Conservation (phyloP, 2,888 invertebrate genomes). For the Platycnemis pennipes region DNA sequence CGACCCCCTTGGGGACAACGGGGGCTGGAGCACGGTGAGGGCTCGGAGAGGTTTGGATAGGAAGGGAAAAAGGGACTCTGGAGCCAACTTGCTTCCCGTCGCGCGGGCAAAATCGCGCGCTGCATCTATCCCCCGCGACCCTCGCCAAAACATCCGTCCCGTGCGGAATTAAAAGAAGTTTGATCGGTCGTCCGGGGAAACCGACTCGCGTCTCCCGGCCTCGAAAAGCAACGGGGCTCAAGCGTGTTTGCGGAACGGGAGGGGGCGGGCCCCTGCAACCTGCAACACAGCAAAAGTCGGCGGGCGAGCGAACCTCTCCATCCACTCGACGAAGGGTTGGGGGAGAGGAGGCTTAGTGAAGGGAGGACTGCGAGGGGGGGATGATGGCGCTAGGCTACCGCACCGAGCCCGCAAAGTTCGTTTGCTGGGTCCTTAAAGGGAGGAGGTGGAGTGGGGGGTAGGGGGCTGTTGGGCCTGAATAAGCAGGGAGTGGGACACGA, state of each 20-base stretch:
- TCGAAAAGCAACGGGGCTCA: background rate
- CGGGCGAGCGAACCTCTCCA: background rate
- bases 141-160: background rate
- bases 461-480: conserved; percentile 10
- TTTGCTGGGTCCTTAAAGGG: background rate
- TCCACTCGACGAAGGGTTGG: too few species aligned
- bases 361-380: background rate
- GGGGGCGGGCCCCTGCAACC: background rate
- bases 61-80: background rate
- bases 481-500: background rate
- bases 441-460: background rate
- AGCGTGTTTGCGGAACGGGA: background rate
- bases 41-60: background rate
- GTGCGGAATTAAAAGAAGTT: background rate
- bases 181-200: background rate
- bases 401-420: background rate
- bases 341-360: too few species aligned
- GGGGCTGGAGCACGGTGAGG: background rate
- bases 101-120: background rate
- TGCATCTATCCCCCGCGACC: background rate
- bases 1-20: background rate
- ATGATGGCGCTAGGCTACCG: background rate
- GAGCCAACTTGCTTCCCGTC: background rate
- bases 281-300: background rate
- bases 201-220: background rate